A percentile compares a stretch with the other conserved stretches of the same genome.
phyloP scores from a whole-genome alignment of 2,888 invertebrate genomes.

The Branchinecta sandiegonensis region DNA sequence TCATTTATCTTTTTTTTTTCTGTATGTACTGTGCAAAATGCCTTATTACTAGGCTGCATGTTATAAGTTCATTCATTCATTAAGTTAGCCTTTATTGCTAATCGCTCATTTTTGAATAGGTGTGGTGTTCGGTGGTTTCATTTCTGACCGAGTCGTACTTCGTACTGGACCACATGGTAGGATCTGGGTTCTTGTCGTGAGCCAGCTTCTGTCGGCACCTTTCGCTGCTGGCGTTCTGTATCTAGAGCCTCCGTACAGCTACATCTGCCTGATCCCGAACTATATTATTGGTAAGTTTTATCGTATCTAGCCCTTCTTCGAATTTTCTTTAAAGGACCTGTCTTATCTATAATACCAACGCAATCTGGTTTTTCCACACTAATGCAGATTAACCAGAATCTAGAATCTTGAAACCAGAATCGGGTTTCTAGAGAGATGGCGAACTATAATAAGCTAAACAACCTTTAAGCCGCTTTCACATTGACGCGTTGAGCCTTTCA shows the following conservation, averaged over 20 bases:
- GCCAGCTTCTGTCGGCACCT: conserved; percentile 34
- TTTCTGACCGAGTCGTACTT: conserved; percentile 28
- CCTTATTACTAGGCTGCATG: too few species aligned
- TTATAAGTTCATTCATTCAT: too few species aligned
- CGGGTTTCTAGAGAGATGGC: too few species aligned
- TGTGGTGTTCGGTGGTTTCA: conserved; percentile 28
- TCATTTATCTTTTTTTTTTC: too few species aligned
- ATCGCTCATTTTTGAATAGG: conserved; percentile 20
- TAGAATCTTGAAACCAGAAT: too few species aligned
- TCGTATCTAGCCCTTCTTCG: not conserved
- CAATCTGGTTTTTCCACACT: too few species aligned
- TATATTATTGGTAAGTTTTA: conserved; percentile 34
- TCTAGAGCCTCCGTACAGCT: conserved; percentile 33
- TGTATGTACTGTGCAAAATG: too few species aligned
- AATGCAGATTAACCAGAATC: too few species aligned
- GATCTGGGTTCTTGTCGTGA: conserved; percentile 33
- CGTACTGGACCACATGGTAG: conserved; percentile 33
- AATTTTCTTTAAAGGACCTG: not conserved
- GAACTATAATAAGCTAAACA: too few species aligned
- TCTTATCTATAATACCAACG: too few species aligned
- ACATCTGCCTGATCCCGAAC: conserved; percentile 34
- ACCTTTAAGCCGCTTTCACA: too few species aligned
- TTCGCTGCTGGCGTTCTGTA: conserved; percentile 35
- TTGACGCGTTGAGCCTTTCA: too few species aligned
- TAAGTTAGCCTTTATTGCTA: not conserved